Evolutionary conservation across 2,797 vertebrate genomes (phyloP), one percentile per base, ranked within the genome.

Genomic region (Valencia hispanica): DNA sequence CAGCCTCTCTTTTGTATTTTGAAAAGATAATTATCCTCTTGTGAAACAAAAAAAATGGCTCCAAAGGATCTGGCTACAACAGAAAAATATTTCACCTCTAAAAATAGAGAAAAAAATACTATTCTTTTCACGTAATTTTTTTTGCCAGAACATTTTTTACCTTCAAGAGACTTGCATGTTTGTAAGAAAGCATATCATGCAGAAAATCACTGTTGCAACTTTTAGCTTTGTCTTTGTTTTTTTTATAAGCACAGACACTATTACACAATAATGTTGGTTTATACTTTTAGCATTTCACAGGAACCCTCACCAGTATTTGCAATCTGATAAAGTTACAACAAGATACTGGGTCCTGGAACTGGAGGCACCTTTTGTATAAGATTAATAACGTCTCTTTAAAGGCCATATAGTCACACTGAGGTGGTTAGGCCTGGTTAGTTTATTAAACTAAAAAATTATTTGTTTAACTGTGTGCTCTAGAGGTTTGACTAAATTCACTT

Each of bases 311-410:
- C 6, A 61, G 5, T 34, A 34, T 34, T 61, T 32, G 77, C 70
- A 84, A 75, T 80, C 72, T 74, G n/a, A 84, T 73, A 43, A 73
- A 68, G 18, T 65, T 73, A 72, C 66, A 78, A 78, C 48, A 72
- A 79, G 66, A 73, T 75, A 75, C 73, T 77, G 39, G 45, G 61
- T 79, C 55, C 76, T 63, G 39, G 32, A 82, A 68, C 36, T 68
- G 72, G 79, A 55, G 43, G 43, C 25, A 53, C 32, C 79, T 53
- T 53, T 30, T 18, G 72, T 72, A 4, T 27, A 47, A 0, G 10
- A 43, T 72, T 77, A 81, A 78, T 79, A 75, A 68, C 71, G 73
- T 39, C 68, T 75, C 39, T 73, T 69, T 43, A 39, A 39, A 25
- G 0, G 3, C 27, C 53, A 34, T 47, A 72, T 57, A 12, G 57